A percentile compares a stretch with the other conserved stretches of the same genome.
Evolutionary conservation across 2,797 vertebrate genomes (phyloP).

Genomic region (Glossophaga mutica): DNA sequence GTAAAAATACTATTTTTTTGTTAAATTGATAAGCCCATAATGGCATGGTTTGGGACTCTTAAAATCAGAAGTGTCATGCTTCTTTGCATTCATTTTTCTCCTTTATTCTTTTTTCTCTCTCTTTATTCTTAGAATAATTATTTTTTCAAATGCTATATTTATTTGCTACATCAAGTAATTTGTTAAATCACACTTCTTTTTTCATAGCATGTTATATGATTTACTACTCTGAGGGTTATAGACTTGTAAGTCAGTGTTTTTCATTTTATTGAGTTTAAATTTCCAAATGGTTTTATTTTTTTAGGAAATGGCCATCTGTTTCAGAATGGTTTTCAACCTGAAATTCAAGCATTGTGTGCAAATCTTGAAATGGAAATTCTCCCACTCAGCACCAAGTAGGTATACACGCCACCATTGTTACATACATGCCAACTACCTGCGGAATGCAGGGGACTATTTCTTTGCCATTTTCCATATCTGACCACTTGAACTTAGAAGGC

Average conservation of each 20-base stretch:
- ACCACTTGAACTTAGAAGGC: neutral
- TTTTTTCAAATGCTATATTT: neutral
- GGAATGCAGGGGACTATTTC: neutral
- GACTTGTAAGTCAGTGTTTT: neutral
- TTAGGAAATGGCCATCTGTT: neutral
- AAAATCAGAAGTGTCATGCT: neutral
- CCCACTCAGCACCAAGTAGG: neutral
- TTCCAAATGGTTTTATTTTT: neutral
- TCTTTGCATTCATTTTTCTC: neutral
- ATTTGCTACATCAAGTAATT: neutral
- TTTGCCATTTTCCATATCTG: neutral
- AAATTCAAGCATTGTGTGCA: neutral
- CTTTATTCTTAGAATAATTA: neutral
- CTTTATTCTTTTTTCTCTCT: neutral
- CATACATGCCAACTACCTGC: rapidly evolving
- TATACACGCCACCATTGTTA: neutral
- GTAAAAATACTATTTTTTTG: neutral
- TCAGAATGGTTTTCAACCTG: neutral
- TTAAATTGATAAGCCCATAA: neutral
- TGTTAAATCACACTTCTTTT: neutral
- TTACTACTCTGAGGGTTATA: neutral
- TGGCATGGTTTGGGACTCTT: neutral
- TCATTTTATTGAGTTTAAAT: neutral
- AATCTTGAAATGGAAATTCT: neutral
- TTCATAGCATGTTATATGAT: neutral